Conservation (phyloP, 2,888 invertebrate species). For the Alcis repandata region DNA sequence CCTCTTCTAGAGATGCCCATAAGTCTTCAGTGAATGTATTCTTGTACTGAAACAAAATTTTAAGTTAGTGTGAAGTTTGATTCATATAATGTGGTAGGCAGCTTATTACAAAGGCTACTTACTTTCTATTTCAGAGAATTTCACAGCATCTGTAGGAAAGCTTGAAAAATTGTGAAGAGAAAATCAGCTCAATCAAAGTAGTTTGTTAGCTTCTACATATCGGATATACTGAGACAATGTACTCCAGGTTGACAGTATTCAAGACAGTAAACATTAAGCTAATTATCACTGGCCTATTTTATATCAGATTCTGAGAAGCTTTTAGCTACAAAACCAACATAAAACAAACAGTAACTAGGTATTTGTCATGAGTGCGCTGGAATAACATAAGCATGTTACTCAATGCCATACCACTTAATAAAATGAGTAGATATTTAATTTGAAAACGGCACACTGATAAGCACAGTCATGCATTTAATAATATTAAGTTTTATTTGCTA, state of each 20-base stretch:
- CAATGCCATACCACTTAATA: not conserved
- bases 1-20: slow-evolving; percentile 95
- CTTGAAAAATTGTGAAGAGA: too few species aligned
- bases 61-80: not conserved
- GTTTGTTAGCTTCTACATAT: not conserved
- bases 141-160: too few species aligned
- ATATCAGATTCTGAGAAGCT: not conserved
- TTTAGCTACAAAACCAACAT: not conserved
- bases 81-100: too few species aligned
- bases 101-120: too few species aligned
- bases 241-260: not conserved
- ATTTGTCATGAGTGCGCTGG: not conserved
- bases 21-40: slow-evolving; percentile 98
- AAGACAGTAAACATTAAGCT: not conserved
- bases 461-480: slow-evolving; percentile 7
- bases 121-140: too few species aligned
- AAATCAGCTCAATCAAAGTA: not conserved
- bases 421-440: not conserved
- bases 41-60: slow-evolving; percentile 87
- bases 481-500: slow-evolving; percentile 11
- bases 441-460: slow-evolving; percentile 23
- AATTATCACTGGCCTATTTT: not conserved
- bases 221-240: not conserved
- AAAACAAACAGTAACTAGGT: not conserved
- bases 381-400: slow-evolving; percentile 16